Evolutionary conservation across 2,888 invertebrate species (phyloP), one percentile per base, ranked within the genome.

Genomic region (Nephrocerus scutellatus): DNA sequence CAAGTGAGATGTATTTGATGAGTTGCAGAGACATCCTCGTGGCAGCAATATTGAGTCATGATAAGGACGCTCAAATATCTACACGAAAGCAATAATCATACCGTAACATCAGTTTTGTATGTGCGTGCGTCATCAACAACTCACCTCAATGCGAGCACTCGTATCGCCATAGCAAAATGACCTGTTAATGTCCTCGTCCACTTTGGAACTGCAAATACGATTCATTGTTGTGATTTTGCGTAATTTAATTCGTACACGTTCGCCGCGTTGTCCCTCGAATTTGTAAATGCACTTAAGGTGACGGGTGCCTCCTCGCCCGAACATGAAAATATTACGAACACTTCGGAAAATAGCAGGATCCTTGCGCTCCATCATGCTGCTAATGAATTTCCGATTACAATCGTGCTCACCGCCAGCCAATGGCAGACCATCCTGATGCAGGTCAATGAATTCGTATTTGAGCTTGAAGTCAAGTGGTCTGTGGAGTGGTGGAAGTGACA

Each of bases 281-380:
- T 87, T 82, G 66, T 90, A 90, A 30, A 83, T 77, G 68, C 92
- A 92, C 81, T 84, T 87, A 14, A 90, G 75, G 66, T 89, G 85
- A 44, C 77, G 75, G 7, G 84, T 77, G 20, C 90, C 90, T 16
- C 90, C 89, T 44, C 90, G 74, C 0, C 90, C 90, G 55, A 84
- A 90, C 9, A 89, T 73, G 57, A 90, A 90, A 23, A 89, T 83
- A 58, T 90, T 84, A 51, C 82, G 73, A 0, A 87, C 85, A 9
- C 85, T 83, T 22, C 81, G 80, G 61, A 89, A 87, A 39, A 79
- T 82, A 33, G 80, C 76, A n/a, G 82, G 81, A 4, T 80, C 75
- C 47, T 63, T 64, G 43, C 66, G 66, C 56, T 54, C 73, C 66
- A 65, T 70, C 62, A 66, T 45, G 19, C 77, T 72, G 46, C 81